Conservation (phyloP, 2,113 vertebrate genomes). For the Apteryx mantelli region DNA sequence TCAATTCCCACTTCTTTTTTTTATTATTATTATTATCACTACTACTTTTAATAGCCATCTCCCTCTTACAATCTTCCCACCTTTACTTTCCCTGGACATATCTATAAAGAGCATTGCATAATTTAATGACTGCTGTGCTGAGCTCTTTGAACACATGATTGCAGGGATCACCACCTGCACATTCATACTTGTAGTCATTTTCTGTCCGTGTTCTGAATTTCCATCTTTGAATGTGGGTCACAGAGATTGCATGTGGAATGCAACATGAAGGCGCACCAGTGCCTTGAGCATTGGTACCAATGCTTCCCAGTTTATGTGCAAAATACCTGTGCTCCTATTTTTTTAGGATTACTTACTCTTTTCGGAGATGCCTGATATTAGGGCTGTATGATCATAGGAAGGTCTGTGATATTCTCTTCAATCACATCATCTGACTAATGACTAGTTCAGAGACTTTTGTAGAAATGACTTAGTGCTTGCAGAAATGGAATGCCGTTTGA, state of each 20-base stretch:
- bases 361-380: background rate
- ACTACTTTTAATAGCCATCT: background rate
- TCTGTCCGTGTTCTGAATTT: background rate
- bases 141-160: background rate
- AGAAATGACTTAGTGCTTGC: background rate
- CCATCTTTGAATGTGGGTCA: background rate
- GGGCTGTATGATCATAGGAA: background rate
- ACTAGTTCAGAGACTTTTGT: background rate
- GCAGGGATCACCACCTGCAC: background rate
- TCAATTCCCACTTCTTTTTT: background rate
- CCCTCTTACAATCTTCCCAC: background rate
- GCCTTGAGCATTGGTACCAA: background rate
- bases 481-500: background rate
- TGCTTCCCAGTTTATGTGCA: background rate
- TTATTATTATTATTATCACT: background rate
- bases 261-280: background rate
- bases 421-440: background rate
- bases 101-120: background rate
- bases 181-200: background rate
- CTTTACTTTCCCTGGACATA: too few relatives aligned
- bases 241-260: background rate
- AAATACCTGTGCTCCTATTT: background rate
- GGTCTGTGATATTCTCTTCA: background rate
- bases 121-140: background rate
- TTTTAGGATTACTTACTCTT: background rate